Evolutionary conservation across 2,888 invertebrate genomes (phyloP).

Genomic region (Tanytarsus gracilentus): DNA sequence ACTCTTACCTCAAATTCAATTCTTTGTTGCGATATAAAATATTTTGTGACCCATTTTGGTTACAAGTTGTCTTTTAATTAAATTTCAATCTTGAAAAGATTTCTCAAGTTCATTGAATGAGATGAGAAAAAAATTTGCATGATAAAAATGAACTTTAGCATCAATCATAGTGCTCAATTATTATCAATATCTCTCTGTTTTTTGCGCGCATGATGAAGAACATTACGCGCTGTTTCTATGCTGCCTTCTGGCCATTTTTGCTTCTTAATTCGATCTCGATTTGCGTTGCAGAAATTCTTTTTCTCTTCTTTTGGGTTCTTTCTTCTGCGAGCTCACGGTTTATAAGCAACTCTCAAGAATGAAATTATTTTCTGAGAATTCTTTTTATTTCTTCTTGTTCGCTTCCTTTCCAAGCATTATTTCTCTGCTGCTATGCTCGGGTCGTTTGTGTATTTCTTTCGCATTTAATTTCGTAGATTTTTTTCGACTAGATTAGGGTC

Average conservation of each 20-base stretch:
- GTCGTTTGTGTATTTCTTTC: not conserved
- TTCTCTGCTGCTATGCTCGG: not conserved
- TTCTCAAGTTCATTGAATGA: not conserved
- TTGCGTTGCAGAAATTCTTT: too few relatives aligned
- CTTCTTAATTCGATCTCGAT: not conserved
- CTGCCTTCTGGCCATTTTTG: not conserved
- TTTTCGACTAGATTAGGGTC: not conserved
- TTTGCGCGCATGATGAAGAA: not conserved
- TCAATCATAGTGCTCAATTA: conserved; percentile 8
- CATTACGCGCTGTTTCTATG: not conserved
- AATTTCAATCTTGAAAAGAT: not conserved
- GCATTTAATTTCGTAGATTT: not conserved
- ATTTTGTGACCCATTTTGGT: too few relatives aligned
- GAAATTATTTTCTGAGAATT: conserved; percentile 10
- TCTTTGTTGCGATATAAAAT: too few relatives aligned
- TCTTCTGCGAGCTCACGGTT: not conserved
- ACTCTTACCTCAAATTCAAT: too few relatives aligned
- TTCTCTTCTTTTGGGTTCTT: not conserved
- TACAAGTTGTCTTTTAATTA: not conserved
- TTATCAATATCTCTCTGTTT: not conserved
- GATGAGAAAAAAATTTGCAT: not conserved
- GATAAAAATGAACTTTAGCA: not conserved
- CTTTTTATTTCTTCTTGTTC: not conserved
- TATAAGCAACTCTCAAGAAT: not conserved
- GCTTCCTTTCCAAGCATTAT: not conserved